Percentiles rank a stretch among this genome's conserved stretches.
phyloP scores from a whole-genome alignment of 2,888 invertebrate species.

The Encarsia formosa region DNA sequence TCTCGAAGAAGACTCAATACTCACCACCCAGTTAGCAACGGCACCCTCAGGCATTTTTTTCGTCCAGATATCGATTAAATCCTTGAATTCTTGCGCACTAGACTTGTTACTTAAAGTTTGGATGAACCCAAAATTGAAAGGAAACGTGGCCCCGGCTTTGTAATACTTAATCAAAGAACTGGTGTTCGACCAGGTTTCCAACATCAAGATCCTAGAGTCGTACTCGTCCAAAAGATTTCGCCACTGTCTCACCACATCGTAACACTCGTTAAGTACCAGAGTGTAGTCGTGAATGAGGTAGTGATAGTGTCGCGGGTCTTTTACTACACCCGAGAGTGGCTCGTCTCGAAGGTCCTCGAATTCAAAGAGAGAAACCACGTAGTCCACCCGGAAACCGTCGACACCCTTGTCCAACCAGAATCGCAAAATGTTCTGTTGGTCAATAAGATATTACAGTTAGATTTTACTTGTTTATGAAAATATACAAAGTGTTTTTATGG shows the following conservation, averaged over 20 bases:
- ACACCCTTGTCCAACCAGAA: conserved; percentile 75
- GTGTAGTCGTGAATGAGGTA: conserved; percentile 60
- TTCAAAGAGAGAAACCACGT: conserved; percentile 56
- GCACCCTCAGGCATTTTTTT: conserved; percentile 57
- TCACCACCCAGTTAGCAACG: conserved; percentile 66
- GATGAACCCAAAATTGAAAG: conserved; percentile 65
- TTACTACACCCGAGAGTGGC: conserved; percentile 50
- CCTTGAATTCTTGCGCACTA: conserved; percentile 53
- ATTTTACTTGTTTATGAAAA: too few species aligned
- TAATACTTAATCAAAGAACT: conserved; percentile 61
- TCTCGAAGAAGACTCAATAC: too few species aligned
- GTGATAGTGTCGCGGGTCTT: conserved; percentile 54
- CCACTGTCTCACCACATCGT: conserved; percentile 58
- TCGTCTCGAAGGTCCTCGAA: conserved; percentile 55
- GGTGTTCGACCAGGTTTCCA: conserved; percentile 60
- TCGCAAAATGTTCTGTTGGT: conserved; percentile 57
- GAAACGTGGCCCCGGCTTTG: conserved; percentile 59
- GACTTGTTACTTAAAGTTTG: conserved; percentile 52
- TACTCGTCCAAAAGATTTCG: conserved; percentile 56
- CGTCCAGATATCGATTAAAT: conserved; percentile 58
- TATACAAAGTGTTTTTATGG: too few species aligned
- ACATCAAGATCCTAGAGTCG: conserved; percentile 52
- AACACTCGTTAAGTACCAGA: conserved; percentile 57
- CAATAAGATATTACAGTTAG: too few species aligned
- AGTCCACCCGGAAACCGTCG: conserved; percentile 73